Percentiles rank a stretch among this genome's conserved stretches.
Conservation (phyloP, 1,140 invertebrate species). For the Eriosoma lanigerum region DNA sequence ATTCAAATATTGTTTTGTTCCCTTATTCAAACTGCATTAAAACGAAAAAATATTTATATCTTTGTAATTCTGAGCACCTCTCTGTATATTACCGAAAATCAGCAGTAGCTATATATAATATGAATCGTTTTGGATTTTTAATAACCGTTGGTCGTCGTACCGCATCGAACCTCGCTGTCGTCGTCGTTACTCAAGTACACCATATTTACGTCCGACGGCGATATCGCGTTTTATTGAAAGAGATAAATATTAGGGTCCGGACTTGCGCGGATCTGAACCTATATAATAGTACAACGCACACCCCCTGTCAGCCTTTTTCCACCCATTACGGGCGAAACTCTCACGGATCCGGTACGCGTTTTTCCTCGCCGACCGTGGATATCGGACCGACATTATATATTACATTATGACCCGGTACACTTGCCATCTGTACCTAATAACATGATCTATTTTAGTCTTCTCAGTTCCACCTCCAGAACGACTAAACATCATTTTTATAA, state of each 20-base stretch:
- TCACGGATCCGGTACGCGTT: background rate
- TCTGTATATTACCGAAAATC: too few relatives aligned
- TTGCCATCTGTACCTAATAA: too few relatives aligned
- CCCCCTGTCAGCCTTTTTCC: background rate
- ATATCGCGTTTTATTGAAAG: background rate
- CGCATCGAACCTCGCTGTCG: background rate
- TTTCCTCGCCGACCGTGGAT: background rate
- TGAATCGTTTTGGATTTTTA: conserved; percentile 6
- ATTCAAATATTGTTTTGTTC: too few relatives aligned
- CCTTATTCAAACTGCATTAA: too few relatives aligned
- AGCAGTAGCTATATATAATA: too few relatives aligned
- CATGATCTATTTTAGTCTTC: too few relatives aligned
- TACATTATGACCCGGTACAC: too few relatives aligned
- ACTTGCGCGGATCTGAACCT: too few relatives aligned
- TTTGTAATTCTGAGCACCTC: too few relatives aligned
- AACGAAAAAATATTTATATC: too few relatives aligned
- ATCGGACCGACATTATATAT: background rate
- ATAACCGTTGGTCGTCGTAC: background rate
- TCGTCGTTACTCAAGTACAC: background rate
- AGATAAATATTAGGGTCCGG: background rate
- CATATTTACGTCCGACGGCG: background rate
- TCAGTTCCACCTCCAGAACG: background rate
- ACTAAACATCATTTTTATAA: conserved; percentile 2
- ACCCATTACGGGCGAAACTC: background rate
- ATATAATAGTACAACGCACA: too few relatives aligned